Percentiles rank a stretch among this genome's conserved stretches.
phyloP scores from a whole-genome alignment of 1,140 invertebrate genomes.

The Zaprionus lachaisei region DNA sequence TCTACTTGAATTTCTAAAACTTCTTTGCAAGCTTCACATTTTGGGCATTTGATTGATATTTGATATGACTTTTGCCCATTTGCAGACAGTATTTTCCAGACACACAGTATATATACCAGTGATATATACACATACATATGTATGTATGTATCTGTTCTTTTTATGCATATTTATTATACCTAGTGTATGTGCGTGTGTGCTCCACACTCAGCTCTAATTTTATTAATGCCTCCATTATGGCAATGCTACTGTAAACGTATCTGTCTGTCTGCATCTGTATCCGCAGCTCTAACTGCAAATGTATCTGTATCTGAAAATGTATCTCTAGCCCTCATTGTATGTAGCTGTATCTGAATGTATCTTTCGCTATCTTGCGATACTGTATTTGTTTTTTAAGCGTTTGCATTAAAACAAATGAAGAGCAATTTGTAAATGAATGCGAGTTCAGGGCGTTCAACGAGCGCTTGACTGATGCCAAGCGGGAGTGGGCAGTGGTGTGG shows the following conservation, averaged over 20 bases:
- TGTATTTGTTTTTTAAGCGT: slow-evolving; percentile 16
- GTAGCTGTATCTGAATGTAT: background rate
- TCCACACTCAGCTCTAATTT: slow-evolving; percentile 33
- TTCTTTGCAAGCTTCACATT: background rate
- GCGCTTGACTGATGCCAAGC: background rate
- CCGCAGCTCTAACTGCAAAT: background rate
- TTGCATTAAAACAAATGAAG: slow-evolving; percentile 25
- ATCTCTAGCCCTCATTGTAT: background rate
- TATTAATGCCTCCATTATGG: slow-evolving; percentile 45
- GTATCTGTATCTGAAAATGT: slow-evolving; percentile 14
- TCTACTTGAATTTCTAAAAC: background rate
- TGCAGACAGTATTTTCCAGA: background rate
- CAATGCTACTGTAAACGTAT: slow-evolving; percentile 24
- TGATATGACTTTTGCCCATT: background rate
- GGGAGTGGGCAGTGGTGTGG: background rate
- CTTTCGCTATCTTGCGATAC: background rate
- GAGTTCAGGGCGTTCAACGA: slow-evolving; percentile 28
- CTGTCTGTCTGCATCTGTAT: background rate
- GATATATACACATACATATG: background rate
- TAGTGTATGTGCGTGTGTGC: slow-evolving; percentile 10
- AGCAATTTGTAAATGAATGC: slow-evolving; percentile 28
- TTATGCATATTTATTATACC: background rate
- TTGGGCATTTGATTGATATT: background rate
- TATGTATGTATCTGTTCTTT: background rate
- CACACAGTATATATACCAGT: background rate